Percentiles rank a stretch among this genome's conserved stretches.
Evolutionary conservation across 2,888 invertebrate genomes (phyloP).

Genomic region (Xestia sexstrigata): DNA sequence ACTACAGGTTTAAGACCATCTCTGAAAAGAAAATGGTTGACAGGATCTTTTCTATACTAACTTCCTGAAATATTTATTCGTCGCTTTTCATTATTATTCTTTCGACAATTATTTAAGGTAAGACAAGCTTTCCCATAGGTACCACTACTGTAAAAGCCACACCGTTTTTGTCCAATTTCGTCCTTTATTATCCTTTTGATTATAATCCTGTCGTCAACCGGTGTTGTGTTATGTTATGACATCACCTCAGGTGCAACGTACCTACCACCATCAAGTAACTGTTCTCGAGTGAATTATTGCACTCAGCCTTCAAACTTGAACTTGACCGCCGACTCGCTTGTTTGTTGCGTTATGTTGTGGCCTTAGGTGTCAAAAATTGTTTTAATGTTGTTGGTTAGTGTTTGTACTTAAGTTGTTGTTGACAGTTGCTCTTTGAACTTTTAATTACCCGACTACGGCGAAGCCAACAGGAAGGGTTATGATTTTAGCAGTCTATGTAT

Average conservation of each 20-base stretch:
- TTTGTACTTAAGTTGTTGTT: background rate
- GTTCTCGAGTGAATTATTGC: constrained; percentile 41
- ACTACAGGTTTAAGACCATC: background rate
- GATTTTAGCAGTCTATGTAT: too few species aligned
- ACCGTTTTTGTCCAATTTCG: background rate
- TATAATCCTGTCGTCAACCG: background rate
- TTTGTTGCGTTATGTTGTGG: background rate
- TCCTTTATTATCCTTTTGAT: constrained; percentile 8
- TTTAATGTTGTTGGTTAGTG: background rate
- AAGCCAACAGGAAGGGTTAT: too few species aligned
- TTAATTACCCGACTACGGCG: background rate
- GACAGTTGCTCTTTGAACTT: constrained; percentile 14
- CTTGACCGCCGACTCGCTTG: constrained; percentile 33
- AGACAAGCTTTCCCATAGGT: background rate
- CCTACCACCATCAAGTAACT: constrained; percentile 40
- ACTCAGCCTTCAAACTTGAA: constrained; percentile 37
- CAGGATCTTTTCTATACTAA: background rate
- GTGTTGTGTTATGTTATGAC: constrained; percentile 29
- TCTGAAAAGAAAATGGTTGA: background rate
- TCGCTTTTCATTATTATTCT: background rate
- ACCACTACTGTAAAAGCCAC: background rate
- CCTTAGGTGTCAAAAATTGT: constrained; percentile 37
- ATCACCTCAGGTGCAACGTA: constrained; percentile 50
- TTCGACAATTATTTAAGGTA: background rate
- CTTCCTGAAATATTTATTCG: background rate